These are phyloP conservation scores for Silurus aristotelis DNA, from an alignment of 2,797 vertebrate species.

Conservation along the genomic window DNA sequence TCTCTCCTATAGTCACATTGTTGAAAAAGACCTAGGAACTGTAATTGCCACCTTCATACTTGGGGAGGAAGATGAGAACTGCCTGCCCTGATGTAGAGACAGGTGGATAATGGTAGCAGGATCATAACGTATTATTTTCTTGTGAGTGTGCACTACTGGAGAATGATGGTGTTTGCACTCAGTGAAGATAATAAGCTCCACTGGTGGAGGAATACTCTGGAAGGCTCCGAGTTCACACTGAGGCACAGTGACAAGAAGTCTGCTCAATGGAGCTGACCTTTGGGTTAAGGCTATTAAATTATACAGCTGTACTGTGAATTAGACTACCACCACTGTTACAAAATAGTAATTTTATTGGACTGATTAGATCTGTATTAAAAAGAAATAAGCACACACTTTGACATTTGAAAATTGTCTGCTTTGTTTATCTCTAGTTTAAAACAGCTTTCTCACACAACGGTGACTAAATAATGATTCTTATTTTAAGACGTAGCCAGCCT, in stretches of 20 bases:
- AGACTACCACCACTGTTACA: constrained; percentile 43
- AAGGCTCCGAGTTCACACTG: constrained; percentile 35
- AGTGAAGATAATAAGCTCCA: constrained; percentile 47
- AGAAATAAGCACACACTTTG: constrained; percentile 45
- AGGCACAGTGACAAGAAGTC: constrained; percentile 38
- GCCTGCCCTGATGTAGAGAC: constrained; percentile 47
- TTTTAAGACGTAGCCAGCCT: constrained; percentile 21
- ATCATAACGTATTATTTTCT: constrained; percentile 52
- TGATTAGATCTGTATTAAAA: constrained; percentile 55
- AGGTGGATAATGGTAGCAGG: constrained; percentile 50
- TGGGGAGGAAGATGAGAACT: constrained; percentile 36
- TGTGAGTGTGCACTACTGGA: constrained; percentile 31
- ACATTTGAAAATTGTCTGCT: constrained; percentile 48
- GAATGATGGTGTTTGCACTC: constrained; percentile 47
- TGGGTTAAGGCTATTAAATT: constrained; percentile 55
- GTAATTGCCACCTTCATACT: constrained; percentile 37
- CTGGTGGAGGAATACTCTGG: constrained; percentile 21
- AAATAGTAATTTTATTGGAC: constrained; percentile 53
- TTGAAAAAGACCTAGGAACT: constrained; percentile 24
- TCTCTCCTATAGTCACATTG: constrained; percentile 16
- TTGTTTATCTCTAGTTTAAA: constrained; percentile 63
- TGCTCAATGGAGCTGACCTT: constrained; percentile 40
- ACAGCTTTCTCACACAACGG: constrained; percentile 40
- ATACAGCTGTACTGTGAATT: constrained; percentile 55
- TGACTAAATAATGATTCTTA: constrained; percentile 40